Base-by-base conservation (phyloP, 2,113 vertebrate species). In the Taxidea taxus region DNA sequence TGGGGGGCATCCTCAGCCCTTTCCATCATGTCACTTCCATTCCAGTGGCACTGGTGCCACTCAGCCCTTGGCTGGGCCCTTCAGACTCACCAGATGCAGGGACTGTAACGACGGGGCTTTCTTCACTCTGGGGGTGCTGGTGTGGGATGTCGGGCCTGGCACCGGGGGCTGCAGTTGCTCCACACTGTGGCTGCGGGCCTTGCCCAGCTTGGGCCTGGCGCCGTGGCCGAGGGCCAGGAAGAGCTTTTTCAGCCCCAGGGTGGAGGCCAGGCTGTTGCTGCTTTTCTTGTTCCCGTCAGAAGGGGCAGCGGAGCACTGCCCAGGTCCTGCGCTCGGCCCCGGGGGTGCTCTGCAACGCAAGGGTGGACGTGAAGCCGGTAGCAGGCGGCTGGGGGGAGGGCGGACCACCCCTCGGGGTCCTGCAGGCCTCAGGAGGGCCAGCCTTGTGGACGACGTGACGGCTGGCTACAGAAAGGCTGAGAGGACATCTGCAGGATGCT, bases 71-170 rank as follows among this genome's bases (percentile, higher is more conserved):
- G 27, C 77, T 16, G 54, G 85, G 27, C 72, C 44, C 74, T 6
- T 14, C 12, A 29, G 2, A 98, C 99, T 99, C 96, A 99, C 99
- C 98, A 99, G 99, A 70, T 96, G 96, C 84, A 99, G 98, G n/a
- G 99, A 99, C 94, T 99, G 99, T 94, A 99, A 97, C 0, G 99
- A 99, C 0, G 99, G 99, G 0, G 99, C 99, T 94, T 99, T 99
- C 98, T 99, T 99, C 97, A 99, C 96, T 60, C 86, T 88, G 0
- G 92, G 97, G 94, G n/a, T n/a, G 3, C 96, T 97, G 23, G 97
- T 87, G 49, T 94, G 92, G 12, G 97, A 94, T 1, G 87, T 64
- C 2, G 25, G 87, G n/a, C 96, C 66, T 0, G 75, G 18, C 0
- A 0, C 77, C 0, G 0, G 85, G 23, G 83, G 21, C 0, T 96